A percentile compares a stretch with the other conserved stretches of the same genome.
These are phyloP conservation scores for Zeus faber DNA, from an alignment of 2,113 vertebrate species.

Conservation along the genomic window DNA sequence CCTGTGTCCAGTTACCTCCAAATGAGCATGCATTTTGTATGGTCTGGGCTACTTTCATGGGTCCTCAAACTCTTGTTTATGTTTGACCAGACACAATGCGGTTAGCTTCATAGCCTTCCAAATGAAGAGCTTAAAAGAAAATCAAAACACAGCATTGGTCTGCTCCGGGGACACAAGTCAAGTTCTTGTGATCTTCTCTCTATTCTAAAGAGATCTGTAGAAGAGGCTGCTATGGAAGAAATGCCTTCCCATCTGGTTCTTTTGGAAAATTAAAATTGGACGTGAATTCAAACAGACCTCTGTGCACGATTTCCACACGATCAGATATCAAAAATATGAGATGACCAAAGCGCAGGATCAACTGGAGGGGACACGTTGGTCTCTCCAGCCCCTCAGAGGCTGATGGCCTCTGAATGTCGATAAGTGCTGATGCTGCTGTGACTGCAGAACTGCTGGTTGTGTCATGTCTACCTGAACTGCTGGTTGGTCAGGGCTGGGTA, in stretches of 20 bases:
- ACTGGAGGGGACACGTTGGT: too few relatives aligned
- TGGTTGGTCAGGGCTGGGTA: too few relatives aligned
- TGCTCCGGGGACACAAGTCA: neutral
- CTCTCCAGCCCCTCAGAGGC: too few relatives aligned
- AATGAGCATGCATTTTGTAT: neutral
- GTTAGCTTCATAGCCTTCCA: neutral
- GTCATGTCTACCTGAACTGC: too few relatives aligned
- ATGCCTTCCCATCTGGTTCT: neutral
- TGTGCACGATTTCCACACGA: neutral
- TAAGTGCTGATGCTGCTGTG: too few relatives aligned
- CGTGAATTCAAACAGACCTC: too few relatives aligned
- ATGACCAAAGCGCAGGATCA: neutral
- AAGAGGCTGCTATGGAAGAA: neutral
- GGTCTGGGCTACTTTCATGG: neutral
- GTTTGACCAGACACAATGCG: constrained; percentile 3
- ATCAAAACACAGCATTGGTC: too few relatives aligned
- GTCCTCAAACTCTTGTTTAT: neutral
- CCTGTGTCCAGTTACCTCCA: too few relatives aligned
- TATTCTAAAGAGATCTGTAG: too few relatives aligned
- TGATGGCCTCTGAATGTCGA: too few relatives aligned
- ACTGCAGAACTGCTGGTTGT: too few relatives aligned
- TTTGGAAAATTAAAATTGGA: neutral
- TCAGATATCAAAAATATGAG: neutral
- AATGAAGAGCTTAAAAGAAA: neutral
- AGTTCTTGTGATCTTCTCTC: neutral